A percentile compares a stretch with the other conserved stretches of the same genome.
Evolutionary conservation across 2,888 invertebrate species (phyloP).

Genomic region (Mythimna impura): DNA sequence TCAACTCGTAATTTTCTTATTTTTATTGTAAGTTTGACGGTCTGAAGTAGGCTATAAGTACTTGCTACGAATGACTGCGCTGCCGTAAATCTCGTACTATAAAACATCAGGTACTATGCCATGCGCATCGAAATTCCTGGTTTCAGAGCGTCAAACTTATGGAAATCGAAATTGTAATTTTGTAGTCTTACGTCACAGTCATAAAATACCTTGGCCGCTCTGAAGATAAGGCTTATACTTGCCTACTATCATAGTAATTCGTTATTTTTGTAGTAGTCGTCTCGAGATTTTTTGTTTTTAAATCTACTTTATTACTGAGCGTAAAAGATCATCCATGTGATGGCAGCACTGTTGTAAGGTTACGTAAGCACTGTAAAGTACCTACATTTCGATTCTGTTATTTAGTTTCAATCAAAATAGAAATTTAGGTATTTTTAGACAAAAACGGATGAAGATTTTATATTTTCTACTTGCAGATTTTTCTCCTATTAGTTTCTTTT

Average conservation of each 20-base stretch:
- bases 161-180: not conserved
- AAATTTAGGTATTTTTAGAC: not conserved
- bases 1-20: conserved; percentile 1
- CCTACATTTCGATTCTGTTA: not conserved
- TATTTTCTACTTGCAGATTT: not conserved
- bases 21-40: not conserved
- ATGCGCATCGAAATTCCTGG: not conserved
- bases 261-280: not conserved
- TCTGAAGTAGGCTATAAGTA: not conserved
- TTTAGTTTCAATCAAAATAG: not conserved
- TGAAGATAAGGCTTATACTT: not conserved
- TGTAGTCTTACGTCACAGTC: not conserved
- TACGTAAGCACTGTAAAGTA: not conserved
- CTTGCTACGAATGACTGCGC: not conserved
- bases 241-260: not conserved
- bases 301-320: not conserved
- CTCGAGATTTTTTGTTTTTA: not conserved
- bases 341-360: not conserved
- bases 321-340: not conserved
- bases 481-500: not conserved
- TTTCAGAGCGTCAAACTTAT: not conserved
- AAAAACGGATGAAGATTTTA: not conserved
- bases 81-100: not conserved
- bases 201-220: not conserved
- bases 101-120: not conserved